phyloP scores from a whole-genome alignment of 2,888 invertebrate species.

The Oxycera nigricornis region DNA sequence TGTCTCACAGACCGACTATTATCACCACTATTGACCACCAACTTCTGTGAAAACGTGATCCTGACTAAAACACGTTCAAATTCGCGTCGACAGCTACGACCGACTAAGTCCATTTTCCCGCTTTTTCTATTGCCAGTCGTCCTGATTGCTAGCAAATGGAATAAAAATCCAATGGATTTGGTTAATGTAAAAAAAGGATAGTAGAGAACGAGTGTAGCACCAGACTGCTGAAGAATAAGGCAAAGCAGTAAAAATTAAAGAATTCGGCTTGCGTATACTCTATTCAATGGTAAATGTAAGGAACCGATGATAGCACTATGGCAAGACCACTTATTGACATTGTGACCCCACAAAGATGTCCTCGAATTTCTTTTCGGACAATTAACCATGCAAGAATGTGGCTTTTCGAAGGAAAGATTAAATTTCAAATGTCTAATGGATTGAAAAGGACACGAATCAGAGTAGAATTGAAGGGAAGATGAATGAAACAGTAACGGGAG shows the following conservation, averaged over 20 bases:
- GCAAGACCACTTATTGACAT: constrained; percentile 15
- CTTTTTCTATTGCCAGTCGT: neutral
- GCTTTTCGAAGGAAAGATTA: neutral
- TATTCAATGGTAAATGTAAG: neutral
- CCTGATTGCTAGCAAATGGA: neutral
- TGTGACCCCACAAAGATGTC: neutral
- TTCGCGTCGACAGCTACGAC: constrained; percentile 9
- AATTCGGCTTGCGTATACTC: neutral
- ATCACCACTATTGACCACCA: constrained; percentile 13
- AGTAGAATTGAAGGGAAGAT: too few species aligned
- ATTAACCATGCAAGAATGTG: constrained; percentile 15
- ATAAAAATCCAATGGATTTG: neutral
- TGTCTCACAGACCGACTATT: constrained; percentile 18
- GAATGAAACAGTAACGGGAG: too few species aligned
- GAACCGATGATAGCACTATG: neutral
- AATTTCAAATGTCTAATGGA: neutral
- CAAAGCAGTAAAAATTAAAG: neutral
- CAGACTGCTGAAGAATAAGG: neutral
- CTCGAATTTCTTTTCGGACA: constrained; percentile 2
- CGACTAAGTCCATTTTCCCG: constrained; percentile 14
- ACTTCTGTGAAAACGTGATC: constrained; percentile 8
- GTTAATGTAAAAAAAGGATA: neutral
- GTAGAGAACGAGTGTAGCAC: neutral
- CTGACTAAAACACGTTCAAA: too few species aligned
- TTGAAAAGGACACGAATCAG: neutral